A percentile compares a stretch with the other conserved stretches of the same genome.
These are phyloP conservation scores for Ischnura elegans DNA, from an alignment of 2,888 invertebrate species.

Conservation along the genomic window DNA sequence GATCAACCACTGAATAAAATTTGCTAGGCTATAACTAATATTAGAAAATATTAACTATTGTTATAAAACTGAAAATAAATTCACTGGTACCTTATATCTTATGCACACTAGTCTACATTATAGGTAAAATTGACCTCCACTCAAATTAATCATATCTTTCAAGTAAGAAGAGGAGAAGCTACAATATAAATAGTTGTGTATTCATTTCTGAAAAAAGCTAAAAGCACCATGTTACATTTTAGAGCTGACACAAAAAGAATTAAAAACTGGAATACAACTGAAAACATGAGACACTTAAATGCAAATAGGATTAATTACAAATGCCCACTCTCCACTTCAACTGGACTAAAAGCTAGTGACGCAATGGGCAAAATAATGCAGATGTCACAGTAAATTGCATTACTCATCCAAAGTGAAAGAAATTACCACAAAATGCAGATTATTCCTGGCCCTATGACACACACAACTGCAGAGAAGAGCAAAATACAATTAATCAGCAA, in stretches of 20 bases:
- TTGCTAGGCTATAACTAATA: not conserved
- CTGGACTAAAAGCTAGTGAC: not conserved
- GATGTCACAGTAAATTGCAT: slow-evolving; percentile 16
- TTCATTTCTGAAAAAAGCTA: not conserved
- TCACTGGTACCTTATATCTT: not conserved
- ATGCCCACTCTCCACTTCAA: not conserved
- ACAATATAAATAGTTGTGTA: not conserved
- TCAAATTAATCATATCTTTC: not conserved
- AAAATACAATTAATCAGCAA: slow-evolving; percentile 54
- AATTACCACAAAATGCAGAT: slow-evolving; percentile 37
- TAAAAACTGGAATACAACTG: not conserved
- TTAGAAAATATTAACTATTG: not conserved
- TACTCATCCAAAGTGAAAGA: not conserved
- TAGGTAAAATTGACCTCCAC: not conserved
- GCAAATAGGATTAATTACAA: not conserved
- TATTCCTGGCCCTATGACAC: slow-evolving; percentile 55
- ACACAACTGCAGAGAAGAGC: slow-evolving; percentile 32
- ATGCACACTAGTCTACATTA: not conserved
- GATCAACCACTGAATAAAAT: not conserved
- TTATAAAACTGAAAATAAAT: slow-evolving; percentile 3
- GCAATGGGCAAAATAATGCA: slow-evolving; percentile 7
- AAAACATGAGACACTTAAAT: not conserved
- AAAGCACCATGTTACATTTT: slow-evolving; percentile 43
- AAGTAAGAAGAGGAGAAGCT: not conserved
- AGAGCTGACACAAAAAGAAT: not conserved